A percentile compares a stretch with the other conserved stretches of the same genome.
Conservation (phyloP, 1,140 invertebrate species). For the Riptortus pedestris region DNA sequence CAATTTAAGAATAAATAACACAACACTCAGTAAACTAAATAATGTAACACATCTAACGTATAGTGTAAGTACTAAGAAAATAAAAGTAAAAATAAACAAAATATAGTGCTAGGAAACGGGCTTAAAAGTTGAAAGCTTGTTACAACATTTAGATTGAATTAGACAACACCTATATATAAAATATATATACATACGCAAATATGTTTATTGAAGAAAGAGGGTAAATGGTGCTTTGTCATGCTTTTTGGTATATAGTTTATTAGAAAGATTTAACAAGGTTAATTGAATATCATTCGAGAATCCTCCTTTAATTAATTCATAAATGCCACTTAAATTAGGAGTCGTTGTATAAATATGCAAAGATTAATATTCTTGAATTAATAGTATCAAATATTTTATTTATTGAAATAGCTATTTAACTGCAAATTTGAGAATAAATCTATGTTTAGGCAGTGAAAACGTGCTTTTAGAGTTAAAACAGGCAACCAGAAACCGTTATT, state of each 20-base stretch:
- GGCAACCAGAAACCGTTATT: too few species aligned
- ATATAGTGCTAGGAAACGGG: slow-evolving; percentile 17
- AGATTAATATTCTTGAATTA: too few species aligned
- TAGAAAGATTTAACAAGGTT: too few species aligned
- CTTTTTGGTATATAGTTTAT: not conserved
- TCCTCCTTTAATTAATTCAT: too few species aligned
- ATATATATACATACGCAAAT: slow-evolving; percentile 11
- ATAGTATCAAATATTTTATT: too few species aligned
- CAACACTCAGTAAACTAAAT: slow-evolving; percentile 19
- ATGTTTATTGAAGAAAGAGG: slow-evolving; percentile 4
- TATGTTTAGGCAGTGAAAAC: too few species aligned
- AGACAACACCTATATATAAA: slow-evolving; percentile 16
- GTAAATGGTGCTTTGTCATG: not conserved
- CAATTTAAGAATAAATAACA: slow-evolving; percentile 10
- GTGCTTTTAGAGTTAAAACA: too few species aligned
- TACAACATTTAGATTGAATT: slow-evolving; percentile 16
- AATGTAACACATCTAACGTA: slow-evolving; percentile 17
- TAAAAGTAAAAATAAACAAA: not conserved
- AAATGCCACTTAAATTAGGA: too few species aligned
- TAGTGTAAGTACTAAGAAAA: slow-evolving; percentile 10
- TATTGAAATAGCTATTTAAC: too few species aligned
- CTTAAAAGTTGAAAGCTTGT: slow-evolving; percentile 13
- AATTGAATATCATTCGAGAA: too few species aligned
- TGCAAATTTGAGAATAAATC: too few species aligned
- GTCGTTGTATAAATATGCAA: too few species aligned